Percentiles rank a stretch among this genome's conserved stretches.
phyloP scores from a whole-genome alignment of 2,113 vertebrate genomes.

The Turdus rufiventris region DNA sequence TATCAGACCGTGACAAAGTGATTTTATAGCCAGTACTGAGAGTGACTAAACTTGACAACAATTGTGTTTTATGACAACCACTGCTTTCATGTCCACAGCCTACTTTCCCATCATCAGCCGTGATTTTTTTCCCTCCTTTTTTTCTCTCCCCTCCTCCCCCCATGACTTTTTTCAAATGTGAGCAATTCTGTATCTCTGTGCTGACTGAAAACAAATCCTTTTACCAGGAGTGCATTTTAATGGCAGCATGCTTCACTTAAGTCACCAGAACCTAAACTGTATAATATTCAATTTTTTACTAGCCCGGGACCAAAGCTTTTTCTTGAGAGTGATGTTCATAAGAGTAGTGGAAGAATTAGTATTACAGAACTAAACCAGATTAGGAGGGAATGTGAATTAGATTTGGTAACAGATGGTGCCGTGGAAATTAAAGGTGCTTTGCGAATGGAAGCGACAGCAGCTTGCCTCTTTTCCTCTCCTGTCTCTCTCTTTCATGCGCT shows the following conservation, averaged over 20 bases:
- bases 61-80: conserved; percentile 75
- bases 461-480: conserved; percentile 72
- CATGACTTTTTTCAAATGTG: neutral
- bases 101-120: conserved; percentile 59
- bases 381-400: conserved; percentile 94
- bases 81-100: conserved; percentile 69
- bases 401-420: conserved; percentile 98
- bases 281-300: conserved; percentile 69
- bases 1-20: conserved; percentile 71
- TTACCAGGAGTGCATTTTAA: conserved; percentile 65
- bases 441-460: conserved; percentile 84
- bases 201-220: conserved; percentile 71
- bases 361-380: conserved; percentile 96
- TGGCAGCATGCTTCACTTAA: conserved; percentile 44
- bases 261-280: conserved; percentile 59
- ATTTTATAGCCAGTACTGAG: conserved; percentile 71
- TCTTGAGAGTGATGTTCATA: conserved; percentile 58
- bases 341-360: conserved; percentile 83
- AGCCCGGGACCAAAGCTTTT: conserved; percentile 54
- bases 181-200: conserved; percentile 58
- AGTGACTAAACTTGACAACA: conserved; percentile 77
- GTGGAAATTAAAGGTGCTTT: conserved; percentile 95
- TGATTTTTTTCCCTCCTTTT: neutral
- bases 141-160: neutral
- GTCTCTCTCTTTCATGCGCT: conserved; percentile 66